Base-by-base conservation (phyloP, 2,113 vertebrate species). In the Platysteira castanea region DNA sequence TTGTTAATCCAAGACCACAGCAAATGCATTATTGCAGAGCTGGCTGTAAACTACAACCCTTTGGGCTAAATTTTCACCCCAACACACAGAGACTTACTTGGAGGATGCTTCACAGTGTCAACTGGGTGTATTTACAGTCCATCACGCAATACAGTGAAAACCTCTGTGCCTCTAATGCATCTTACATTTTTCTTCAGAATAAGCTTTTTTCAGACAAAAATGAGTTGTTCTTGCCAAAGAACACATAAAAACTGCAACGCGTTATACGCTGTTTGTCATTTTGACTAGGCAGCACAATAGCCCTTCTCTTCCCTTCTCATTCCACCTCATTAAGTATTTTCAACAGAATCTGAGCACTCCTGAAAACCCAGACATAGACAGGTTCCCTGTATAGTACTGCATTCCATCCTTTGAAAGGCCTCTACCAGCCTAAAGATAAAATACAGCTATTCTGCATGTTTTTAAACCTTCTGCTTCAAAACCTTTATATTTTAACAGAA, bases 181-280 rank as follows among this genome's bases (percentile, higher is more conserved):
- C 73, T 78, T 47, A 30, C 0, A 0, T 56, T 94, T 90, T 84
- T 76, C 42, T 42, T 67, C 53, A 87, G 75, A 94, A 94, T 50
- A 79, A 94, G 70, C 64, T 70, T 93, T 93, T 89, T 93, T 39
- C 73, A 64, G 69, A 75, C 14, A 46, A 68, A 87, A 97, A 89
- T 60, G 9, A 84, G 52, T 46, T 87, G 76, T 26, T 87, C 73
- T 90, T 89, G 83, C 60, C 69, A 87, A 87, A 88, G 56, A 93
- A 64, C n/a, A 47, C 64, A 70, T 20, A 50, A 90, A 86, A 95
- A 44, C 35, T 60, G 74, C 56, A 19, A 28, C 0, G 3, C 42
- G 54, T 70, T 78, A 53, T 19, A 21, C 0, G 7, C 57, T 49
- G 26, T 44, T 92, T 89, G 76, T 60, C 64, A 82, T 90, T 95